Evolutionary conservation across 1,140 invertebrate genomes (phyloP), one percentile per base, ranked within the genome.

Genomic region (Episyrphus balteatus): DNA sequence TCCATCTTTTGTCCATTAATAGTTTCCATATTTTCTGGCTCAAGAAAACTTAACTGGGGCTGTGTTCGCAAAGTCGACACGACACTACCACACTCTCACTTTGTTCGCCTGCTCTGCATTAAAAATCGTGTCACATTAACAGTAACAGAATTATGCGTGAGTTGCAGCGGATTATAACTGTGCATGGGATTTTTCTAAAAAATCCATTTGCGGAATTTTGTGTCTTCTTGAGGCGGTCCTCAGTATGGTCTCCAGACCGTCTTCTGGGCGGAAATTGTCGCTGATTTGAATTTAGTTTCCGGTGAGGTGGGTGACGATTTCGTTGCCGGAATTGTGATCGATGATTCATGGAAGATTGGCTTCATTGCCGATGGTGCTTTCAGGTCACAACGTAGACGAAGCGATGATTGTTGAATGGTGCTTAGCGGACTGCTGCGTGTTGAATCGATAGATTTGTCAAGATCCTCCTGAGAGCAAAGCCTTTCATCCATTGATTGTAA

Each of bases 201-300:
- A 37, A 37, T n/a, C 36, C 36, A 37, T n/a, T 37, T 17, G 15
- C 15, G 36, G 13, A 26, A 26, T 8, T 26, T 26, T 26, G 21
- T 5, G 21, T 26, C 21, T n/a, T n/a, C n/a, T 26, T 37, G 44
- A 10, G 21, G 34, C 39, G n/a, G 12, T 15, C 32, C 38, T 74
- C 75, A 86, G 70, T 86, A 86, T 13, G 83, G 84, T 56, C 82
- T 73, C 84, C 84, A 86, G 11, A 86, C 82, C 13, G 78, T 74
- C 70, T 84, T 83, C 14, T 77, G 72, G 15, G 71, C 65, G 19
- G 71, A 71, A 55, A 76, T 69, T 43, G 62, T 58, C 47, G 63
- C 50, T 44, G 75, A 68, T 6, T 73, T 66, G 33, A 82, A 70
- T 56, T 80, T 83, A 0, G 80, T 83, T 11, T 77, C 77, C 3